These are phyloP conservation scores for Dynastes tityus DNA, from an alignment of 2,888 invertebrate genomes.

Conservation along the genomic window DNA sequence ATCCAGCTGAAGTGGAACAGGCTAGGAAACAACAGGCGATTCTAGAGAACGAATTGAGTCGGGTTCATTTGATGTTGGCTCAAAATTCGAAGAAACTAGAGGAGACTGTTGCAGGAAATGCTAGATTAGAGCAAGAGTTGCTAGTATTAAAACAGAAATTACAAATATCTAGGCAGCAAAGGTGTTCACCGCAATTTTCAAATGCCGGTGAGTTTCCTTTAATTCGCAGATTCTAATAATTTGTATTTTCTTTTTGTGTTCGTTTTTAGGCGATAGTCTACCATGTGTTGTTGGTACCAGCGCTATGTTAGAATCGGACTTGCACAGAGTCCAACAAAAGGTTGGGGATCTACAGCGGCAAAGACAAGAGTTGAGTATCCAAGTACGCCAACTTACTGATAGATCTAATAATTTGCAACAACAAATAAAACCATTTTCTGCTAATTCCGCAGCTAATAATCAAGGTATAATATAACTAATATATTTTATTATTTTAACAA, in stretches of 20 bases:
- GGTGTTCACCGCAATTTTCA: slow-evolving; percentile 68
- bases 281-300: slow-evolving; percentile 74
- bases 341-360: slow-evolving; percentile 91
- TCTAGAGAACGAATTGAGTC: slow-evolving; percentile 84
- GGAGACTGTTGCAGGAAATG: slow-evolving; percentile 93
- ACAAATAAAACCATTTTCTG: slow-evolving; percentile 69
- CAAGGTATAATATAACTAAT: slow-evolving; percentile 53
- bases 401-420: slow-evolving; percentile 82
- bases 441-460: slow-evolving; percentile 54
- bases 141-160: slow-evolving; percentile 88
- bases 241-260: slow-evolving; percentile 34
- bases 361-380: slow-evolving; percentile 88
- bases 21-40: slow-evolving; percentile 81
- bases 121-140: slow-evolving; percentile 89
- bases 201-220: slow-evolving; percentile 63
- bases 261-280: slow-evolving; percentile 67
- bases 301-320: slow-evolving; percentile 84
- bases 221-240: slow-evolving; percentile 31
- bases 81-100: slow-evolving; percentile 95
- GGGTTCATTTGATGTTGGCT: slow-evolving; percentile 89
- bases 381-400: slow-evolving; percentile 88
- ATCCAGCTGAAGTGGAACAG: slow-evolving; percentile 78
- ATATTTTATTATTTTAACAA: slow-evolving; percentile 1
- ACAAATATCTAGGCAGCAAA: slow-evolving; percentile 78
- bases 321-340: slow-evolving; percentile 86